Evolutionary conservation across 1,140 invertebrate species (phyloP), one percentile per base, ranked within the genome.

Genomic region (Glossosoma conforme): DNA sequence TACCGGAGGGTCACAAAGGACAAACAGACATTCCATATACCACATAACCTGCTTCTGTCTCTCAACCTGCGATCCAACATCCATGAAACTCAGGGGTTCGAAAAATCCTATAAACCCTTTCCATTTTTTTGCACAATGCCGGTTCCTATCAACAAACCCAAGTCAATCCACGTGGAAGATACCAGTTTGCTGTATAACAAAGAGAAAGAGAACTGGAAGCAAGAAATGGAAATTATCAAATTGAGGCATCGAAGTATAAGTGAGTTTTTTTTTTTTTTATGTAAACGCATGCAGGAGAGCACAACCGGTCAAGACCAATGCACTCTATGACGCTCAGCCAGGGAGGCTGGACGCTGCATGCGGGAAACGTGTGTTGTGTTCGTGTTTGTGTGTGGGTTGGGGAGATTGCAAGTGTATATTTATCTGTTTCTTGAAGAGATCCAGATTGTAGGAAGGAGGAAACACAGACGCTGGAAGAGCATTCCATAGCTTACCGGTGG

Each of bases 151-250:
- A 21, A 20, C 22, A 44, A 28, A 15, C n/a, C 38, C 21, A 9
- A 11, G 8, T 20, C 20, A 5, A 37, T 21, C n/a, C 44, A 37
- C 20, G 22, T 14, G 9, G 13, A 37, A 25, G 50, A 57, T 50
- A n/a, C 46, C 21, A n/a, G 18, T 42, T 20, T 47, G 9, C 13
- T 40, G 35, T 38, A 44, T 18, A 33, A 43, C 6, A 21, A 9
- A n/a, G 24, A 21, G 10, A 57, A 57, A 57, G 43, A 49, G 2
- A 2, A 18, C 21, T 57, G 55, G 55, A 49, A 53, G 30, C 17
- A 13, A 4, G 50, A 57, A 28, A 13, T 53, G 6, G 13, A 11
- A 28, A 32, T 15, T 10, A 38, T 37, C 19, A 52, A 52, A 43
- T 10, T 11, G 13, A 20, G 36, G 6, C 45, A 56, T 33, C 44